Percentiles rank a stretch among this genome's conserved stretches.
Conservation (phyloP, 2,113 vertebrate species). For the Glareola pratincola region DNA sequence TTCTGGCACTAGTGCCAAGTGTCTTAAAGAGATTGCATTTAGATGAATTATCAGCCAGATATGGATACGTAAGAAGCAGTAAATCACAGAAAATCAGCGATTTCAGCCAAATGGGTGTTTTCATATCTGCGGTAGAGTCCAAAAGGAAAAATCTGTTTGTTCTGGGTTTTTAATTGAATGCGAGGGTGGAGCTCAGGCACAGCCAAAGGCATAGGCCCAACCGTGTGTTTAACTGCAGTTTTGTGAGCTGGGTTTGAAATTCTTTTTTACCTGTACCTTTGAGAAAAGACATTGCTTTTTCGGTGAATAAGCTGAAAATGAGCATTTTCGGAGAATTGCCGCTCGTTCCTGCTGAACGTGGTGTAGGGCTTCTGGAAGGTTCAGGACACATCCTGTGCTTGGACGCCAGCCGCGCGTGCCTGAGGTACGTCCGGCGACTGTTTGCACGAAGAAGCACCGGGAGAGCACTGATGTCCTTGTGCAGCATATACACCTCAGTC, state of each 20-base stretch:
- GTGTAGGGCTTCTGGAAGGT: not conserved
- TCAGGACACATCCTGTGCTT: not conserved
- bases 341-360: not conserved
- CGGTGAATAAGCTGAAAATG: not conserved
- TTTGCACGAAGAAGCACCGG: not conserved
- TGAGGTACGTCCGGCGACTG: not conserved
- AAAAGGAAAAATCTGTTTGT: not conserved
- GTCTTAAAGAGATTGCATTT: not conserved
- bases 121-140: not conserved
- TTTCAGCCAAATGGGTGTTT: not conserved
- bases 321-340: not conserved
- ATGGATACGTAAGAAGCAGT: not conserved
- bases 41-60: not conserved
- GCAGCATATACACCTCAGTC: fast-evolving
- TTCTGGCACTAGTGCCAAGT: not conserved
- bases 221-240: not conserved
- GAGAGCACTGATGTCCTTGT: not conserved
- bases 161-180: not conserved
- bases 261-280: not conserved
- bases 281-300: not conserved
- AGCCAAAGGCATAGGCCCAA: not conserved
- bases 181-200: not conserved
- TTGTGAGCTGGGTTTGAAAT: not conserved
- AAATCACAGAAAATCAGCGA: not conserved
- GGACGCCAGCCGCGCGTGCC: fast-evolving